These are phyloP conservation scores for Araneus ventricosus DNA, from an alignment of 1,140 invertebrate species.

Conservation along the genomic window DNA sequence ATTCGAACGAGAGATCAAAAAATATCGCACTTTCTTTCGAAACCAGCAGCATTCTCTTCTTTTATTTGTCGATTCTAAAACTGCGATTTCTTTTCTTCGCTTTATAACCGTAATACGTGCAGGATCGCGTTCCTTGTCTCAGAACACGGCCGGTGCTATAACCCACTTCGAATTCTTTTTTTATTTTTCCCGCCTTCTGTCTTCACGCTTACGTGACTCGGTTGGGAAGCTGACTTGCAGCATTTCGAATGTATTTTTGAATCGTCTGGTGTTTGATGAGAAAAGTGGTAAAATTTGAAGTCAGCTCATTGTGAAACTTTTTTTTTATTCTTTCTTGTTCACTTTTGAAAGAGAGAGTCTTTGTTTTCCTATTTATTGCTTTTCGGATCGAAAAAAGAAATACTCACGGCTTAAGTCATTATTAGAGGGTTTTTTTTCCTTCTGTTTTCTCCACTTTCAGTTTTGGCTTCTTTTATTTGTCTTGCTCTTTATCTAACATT, in stretches of 20 bases:
- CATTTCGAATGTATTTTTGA: slow-evolving; percentile 25
- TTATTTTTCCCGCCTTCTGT: neutral
- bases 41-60: neutral
- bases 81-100: neutral
- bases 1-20: neutral
- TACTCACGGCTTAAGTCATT: neutral
- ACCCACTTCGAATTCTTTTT: neutral
- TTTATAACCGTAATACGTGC: slow-evolving; percentile 8
- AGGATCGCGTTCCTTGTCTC: neutral
- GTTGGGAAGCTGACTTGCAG: neutral
- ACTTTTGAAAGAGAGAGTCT: neutral
- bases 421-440: neutral
- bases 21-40: neutral
- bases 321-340: neutral
- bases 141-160: neutral
- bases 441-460: neutral
- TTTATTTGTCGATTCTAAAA: slow-evolving; percentile 14
- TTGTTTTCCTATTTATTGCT: neutral
- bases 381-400: neutral
- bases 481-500: neutral
- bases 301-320: neutral
- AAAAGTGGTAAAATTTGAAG: slow-evolving; percentile 42
- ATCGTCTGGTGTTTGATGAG: slow-evolving; percentile 29
- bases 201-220: slow-evolving; percentile 38
- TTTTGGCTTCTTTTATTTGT: neutral